These are phyloP conservation scores for Arge pagana DNA, from an alignment of 2,888 invertebrate species.

Conservation along the genomic window DNA sequence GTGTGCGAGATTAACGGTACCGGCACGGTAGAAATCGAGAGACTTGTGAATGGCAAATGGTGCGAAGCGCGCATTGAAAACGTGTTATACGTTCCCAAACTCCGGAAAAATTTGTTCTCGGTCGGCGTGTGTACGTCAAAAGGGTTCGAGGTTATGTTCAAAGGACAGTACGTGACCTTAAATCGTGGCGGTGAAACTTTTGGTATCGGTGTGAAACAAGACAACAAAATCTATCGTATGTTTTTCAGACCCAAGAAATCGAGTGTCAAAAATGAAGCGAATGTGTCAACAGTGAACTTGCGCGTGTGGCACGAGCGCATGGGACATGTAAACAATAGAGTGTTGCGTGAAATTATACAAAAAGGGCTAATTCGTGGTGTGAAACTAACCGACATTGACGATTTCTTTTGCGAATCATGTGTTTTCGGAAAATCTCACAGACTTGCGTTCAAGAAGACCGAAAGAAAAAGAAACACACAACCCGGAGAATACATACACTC, in stretches of 20 bases:
- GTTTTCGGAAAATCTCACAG: slow-evolving; percentile 31
- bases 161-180: slow-evolving; percentile 13
- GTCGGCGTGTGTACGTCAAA: slow-evolving; percentile 28
- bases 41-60: slow-evolving; percentile 27
- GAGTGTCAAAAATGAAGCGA: neutral
- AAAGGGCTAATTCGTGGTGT: neutral
- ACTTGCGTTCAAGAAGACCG: neutral
- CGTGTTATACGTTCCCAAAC: slow-evolving; percentile 33
- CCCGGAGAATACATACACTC: no score
- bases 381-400: neutral
- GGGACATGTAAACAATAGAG: neutral
- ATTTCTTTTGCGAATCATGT: slow-evolving; percentile 31
- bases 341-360: neutral
- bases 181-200: slow-evolving; percentile 4
- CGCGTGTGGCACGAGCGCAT: no score
- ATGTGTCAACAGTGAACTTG: no score
- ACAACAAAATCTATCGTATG: slow-evolving; percentile 29
- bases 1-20: slow-evolving; percentile 22
- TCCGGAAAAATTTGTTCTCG: slow-evolving; percentile 36
- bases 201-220: slow-evolving; percentile 26
- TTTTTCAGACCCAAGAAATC: slow-evolving; percentile 14
- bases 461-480: no score
- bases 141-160: slow-evolving; percentile 25
- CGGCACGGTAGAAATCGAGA: slow-evolving; percentile 29
- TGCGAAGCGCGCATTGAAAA: slow-evolving; percentile 24